These are phyloP conservation scores for Trichonephila clavipes DNA, from an alignment of 1,140 invertebrate genomes.

Conservation along the genomic window DNA sequence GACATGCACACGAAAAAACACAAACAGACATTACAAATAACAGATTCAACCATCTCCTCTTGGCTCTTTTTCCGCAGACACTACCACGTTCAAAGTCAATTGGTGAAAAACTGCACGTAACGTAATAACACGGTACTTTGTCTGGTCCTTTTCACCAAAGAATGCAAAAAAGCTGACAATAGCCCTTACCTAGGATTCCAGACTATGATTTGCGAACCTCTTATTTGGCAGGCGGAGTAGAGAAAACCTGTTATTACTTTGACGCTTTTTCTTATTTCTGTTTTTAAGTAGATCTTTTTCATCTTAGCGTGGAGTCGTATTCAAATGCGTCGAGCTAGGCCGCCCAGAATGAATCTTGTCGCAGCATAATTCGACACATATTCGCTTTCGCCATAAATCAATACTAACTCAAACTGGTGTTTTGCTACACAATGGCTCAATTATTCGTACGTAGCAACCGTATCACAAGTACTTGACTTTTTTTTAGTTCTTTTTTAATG, in stretches of 20 bases:
- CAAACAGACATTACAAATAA: not conserved
- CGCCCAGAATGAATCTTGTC: constrained; percentile 5
- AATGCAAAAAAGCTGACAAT: constrained; percentile 5
- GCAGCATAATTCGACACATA: not conserved
- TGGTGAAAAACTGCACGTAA: not conserved
- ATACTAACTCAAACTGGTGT: not conserved
- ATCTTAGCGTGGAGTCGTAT: not conserved
- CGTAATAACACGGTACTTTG: constrained; percentile 42
- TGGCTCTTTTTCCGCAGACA: not conserved
- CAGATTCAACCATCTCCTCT: not conserved
- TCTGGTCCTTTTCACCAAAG: not conserved
- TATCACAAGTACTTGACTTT: not conserved
- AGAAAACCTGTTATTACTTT: constrained; percentile 45
- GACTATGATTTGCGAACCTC: constrained; percentile 10
- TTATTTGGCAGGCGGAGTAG: constrained; percentile 12
- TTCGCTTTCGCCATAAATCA: constrained; percentile 15
- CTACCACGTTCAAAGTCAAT: not conserved
- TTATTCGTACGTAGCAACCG: not conserved
- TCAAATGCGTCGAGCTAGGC: not conserved
- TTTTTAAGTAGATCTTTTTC: not conserved
- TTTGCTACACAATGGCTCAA: not conserved
- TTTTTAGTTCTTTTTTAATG: too few relatives aligned
- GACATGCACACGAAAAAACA: not conserved
- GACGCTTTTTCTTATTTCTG: not conserved
- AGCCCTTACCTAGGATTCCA: constrained; percentile 1